Conservation (phyloP, 2,888 invertebrate genomes). For the Teleiodes luculella region DNA sequence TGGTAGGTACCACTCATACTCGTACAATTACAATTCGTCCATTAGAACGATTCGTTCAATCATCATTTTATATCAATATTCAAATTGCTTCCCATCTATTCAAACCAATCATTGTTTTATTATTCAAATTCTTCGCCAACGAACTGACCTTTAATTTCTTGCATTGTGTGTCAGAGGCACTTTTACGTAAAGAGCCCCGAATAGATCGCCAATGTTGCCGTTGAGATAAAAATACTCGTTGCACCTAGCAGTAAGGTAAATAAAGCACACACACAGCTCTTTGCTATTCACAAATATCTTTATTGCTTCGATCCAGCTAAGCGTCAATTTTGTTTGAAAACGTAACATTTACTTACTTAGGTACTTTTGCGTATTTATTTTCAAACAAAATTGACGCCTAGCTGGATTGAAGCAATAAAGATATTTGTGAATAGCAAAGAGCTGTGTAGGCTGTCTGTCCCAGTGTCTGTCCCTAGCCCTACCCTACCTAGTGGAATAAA, state of each 20-base stretch:
- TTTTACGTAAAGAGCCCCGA: slow-evolving; percentile 63
- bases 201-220: slow-evolving; percentile 48
- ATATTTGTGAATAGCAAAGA: not conserved
- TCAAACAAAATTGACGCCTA: no score
- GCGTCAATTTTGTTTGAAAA: no score
- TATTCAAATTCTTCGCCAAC: slow-evolving; percentile 6
- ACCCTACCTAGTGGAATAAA: no score
- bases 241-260: slow-evolving; percentile 20
- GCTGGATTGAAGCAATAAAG: no score
- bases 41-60: slow-evolving; percentile 1
- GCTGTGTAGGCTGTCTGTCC: no score
- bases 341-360: no score
- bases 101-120: not conserved
- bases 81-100: not conserved
- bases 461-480: no score
- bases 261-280: not conserved
- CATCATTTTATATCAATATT: not conserved
- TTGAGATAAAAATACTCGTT: slow-evolving; percentile 41
- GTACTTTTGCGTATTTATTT: no score
- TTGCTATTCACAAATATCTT: not conserved
- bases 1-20: not conserved
- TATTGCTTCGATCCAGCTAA: no score
- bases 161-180: slow-evolving; percentile 31
- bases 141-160: slow-evolving; percentile 40
- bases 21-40: not conserved